Evolutionary conservation across 2,888 invertebrate genomes (phyloP).

Genomic region (Nomada ruficornis): DNA sequence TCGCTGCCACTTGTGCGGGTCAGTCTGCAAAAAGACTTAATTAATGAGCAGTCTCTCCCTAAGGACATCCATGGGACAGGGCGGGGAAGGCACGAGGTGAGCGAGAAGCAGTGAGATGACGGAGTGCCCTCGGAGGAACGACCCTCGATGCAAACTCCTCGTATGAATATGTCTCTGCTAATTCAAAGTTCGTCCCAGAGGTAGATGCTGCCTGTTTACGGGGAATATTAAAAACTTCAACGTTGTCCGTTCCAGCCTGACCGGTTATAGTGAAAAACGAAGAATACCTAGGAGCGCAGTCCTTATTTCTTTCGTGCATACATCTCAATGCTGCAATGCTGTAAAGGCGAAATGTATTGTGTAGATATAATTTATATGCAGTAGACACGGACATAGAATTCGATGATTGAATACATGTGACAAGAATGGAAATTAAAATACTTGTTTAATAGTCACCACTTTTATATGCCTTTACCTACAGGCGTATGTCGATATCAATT

Average conservation of each 20-base stretch:
- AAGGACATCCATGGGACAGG: conserved; percentile 79
- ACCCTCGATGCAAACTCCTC: conserved; percentile 84
- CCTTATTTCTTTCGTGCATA: not conserved
- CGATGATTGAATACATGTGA: too few relatives aligned
- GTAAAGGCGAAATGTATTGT: not conserved
- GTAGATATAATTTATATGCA: not conserved
- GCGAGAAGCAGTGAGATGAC: conserved; percentile 83
- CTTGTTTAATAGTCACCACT: too few relatives aligned
- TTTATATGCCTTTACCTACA: too few relatives aligned
- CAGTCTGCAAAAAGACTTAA: conserved; percentile 84
- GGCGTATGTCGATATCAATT: too few relatives aligned
- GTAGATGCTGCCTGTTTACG: conserved; percentile 81
- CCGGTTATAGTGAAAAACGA: conserved; percentile 53
- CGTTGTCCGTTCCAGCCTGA: conserved; percentile 65
- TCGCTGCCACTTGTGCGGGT: conserved; percentile 82
- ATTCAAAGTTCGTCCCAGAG: conserved; percentile 84
- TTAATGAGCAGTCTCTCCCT: conserved; percentile 82
- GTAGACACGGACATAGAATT: too few relatives aligned
- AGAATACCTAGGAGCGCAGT: conserved; percentile 4
- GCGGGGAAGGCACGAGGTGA: conserved; percentile 74
- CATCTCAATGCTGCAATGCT: not conserved
- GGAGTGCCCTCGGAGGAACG: conserved; percentile 84
- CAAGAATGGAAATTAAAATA: too few relatives aligned
- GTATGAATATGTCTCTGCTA: conserved; percentile 85
- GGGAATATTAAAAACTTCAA: conserved; percentile 84